Evolutionary conservation across 2,113 vertebrate genomes (phyloP).

Genomic region (Daphoenositta chrysoptera): DNA sequence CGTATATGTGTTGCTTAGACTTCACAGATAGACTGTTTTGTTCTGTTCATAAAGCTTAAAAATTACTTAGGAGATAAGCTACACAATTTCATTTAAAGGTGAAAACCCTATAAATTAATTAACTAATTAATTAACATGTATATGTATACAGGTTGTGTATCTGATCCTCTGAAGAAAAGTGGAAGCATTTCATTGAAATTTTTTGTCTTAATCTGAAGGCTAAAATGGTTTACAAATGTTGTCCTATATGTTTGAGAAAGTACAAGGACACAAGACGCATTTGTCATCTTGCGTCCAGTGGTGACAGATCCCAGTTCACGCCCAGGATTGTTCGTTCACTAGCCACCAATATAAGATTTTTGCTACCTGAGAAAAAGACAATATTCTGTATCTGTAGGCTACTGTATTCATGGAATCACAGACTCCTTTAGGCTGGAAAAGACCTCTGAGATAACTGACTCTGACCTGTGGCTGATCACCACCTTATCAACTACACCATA

Average conservation of each 20-base stretch:
- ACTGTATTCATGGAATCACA: background rate
- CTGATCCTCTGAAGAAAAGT: background rate
- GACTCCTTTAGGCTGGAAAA: background rate
- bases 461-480: background rate
- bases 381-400: background rate
- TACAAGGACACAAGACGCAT: background rate
- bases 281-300: background rate
- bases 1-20: background rate
- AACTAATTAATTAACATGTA: background rate
- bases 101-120: background rate
- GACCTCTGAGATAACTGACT: background rate
- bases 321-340: background rate
- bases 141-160: background rate
- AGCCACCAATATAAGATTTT: background rate
- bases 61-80: background rate
- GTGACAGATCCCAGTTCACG: background rate
- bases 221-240: background rate
- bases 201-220: background rate
- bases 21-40: background rate
- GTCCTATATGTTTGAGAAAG: background rate
- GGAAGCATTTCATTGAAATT: background rate
- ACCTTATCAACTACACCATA: fast-evolving
- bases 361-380: background rate
- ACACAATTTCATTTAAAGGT: background rate
- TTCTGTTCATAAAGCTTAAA: background rate